These are phyloP conservation scores for Chaetodon trifascialis DNA, from an alignment of 2,113 vertebrate genomes.

Conservation along the genomic window DNA sequence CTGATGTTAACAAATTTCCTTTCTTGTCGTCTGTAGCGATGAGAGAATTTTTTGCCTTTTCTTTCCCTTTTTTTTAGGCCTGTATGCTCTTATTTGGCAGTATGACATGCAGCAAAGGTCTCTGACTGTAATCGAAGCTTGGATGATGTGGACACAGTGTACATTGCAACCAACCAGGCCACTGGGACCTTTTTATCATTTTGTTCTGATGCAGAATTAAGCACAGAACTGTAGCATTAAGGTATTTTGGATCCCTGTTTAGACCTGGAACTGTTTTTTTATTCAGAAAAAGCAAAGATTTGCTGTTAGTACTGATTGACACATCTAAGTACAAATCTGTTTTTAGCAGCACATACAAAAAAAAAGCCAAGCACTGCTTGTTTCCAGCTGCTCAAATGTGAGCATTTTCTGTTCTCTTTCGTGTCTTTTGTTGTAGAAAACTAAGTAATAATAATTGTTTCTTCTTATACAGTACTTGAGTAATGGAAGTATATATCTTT, in stretches of 20 bases:
- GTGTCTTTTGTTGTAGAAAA: not conserved
- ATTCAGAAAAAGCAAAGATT: not conserved
- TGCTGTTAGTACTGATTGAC: accelerated
- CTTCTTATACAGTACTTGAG: not conserved
- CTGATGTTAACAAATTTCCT: not conserved
- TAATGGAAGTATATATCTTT: slow-evolving; percentile 10
- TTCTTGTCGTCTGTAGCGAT: not conserved
- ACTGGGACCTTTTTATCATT: not conserved
- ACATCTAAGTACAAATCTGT: not conserved
- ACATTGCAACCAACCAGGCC: not conserved
- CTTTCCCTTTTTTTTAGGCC: not conserved
- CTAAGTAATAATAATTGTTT: not conserved
- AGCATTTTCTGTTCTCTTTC: not conserved
- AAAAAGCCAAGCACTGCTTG: not conserved
- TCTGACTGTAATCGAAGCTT: not conserved
- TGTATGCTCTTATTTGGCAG: not conserved
- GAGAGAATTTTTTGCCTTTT: not conserved
- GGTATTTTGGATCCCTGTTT: not conserved
- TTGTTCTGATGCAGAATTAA: not conserved
- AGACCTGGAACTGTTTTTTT: not conserved
- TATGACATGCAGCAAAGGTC: not conserved
- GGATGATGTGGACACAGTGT: not conserved
- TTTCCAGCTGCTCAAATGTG: not conserved
- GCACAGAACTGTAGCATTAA: not conserved
- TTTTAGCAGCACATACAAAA: not conserved